phyloP scores from a whole-genome alignment of 2,888 invertebrate species.

The Chymomyza caudatula region DNA sequence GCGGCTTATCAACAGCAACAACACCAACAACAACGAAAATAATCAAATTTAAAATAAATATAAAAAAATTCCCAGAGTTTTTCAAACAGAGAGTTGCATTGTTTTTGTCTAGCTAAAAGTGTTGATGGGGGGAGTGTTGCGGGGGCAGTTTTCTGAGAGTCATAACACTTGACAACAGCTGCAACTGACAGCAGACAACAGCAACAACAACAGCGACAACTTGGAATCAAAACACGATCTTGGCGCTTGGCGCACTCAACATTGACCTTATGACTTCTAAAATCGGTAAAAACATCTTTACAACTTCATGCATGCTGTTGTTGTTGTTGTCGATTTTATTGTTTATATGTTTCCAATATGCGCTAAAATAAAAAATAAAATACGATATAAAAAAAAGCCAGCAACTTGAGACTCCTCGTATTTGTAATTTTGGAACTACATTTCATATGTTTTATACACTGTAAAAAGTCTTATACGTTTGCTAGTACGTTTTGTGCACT shows the following conservation, averaged over 20 bases:
- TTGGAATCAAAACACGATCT: constrained; percentile 67
- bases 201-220: constrained; percentile 19
- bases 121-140: constrained; percentile 29
- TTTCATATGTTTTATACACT: constrained; percentile 51
- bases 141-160: constrained; percentile 46
- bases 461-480: too few species aligned
- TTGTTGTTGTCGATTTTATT: constrained; percentile 25
- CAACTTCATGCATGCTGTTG: constrained; percentile 59
- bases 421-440: constrained; percentile 63
- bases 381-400: constrained; percentile 43
- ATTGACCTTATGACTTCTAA: constrained; percentile 75
- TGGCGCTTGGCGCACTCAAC: constrained; percentile 62
- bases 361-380: constrained; percentile 15
- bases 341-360: constrained; percentile 42
- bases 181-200: constrained; percentile 55
- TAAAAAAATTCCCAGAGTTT: not conserved
- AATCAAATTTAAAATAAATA: not conserved
- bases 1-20: constrained; percentile 49
- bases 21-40: constrained; percentile 2
- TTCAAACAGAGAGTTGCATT: constrained; percentile 46
- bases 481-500: too few species aligned
- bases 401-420: constrained; percentile 55
- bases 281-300: constrained; percentile 75
- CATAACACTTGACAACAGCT: constrained; percentile 66
- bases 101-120: not conserved